A percentile compares a stretch with the other conserved stretches of the same genome.
These are phyloP conservation scores for Microvelia longipes DNA, from an alignment of 1,140 invertebrate species.

Conservation along the genomic window DNA sequence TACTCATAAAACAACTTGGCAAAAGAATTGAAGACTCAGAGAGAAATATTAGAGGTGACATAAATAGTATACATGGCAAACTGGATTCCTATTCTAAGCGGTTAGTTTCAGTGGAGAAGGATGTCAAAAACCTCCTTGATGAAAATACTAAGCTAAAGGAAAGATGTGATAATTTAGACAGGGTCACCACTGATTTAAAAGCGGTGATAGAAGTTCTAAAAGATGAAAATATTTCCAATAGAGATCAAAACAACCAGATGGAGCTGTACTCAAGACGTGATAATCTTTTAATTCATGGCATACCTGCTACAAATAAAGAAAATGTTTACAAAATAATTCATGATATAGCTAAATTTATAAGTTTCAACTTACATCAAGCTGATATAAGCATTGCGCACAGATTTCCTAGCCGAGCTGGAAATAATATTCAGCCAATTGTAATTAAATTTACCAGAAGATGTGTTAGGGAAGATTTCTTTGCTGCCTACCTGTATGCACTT, in stretches of 20 bases:
- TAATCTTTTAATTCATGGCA: not conserved
- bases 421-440: not conserved
- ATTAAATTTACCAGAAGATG: not conserved
- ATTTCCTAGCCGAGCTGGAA: not conserved
- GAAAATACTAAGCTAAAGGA: too few species aligned
- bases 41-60: too few species aligned
- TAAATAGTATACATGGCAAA: too few species aligned
- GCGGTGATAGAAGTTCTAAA: too few species aligned
- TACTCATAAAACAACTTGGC: too few species aligned
- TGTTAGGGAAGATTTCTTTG: not conserved
- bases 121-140: too few species aligned
- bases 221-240: too few species aligned
- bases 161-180: too few species aligned
- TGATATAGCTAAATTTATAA: not conserved
- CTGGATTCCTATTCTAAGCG: too few species aligned
- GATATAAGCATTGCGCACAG: not conserved
- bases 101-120: too few species aligned
- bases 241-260: not conserved
- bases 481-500: not conserved
- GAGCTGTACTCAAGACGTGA: not conserved
- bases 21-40: too few species aligned
- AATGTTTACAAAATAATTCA: not conserved
- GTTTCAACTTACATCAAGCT: not conserved
- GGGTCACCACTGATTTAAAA: too few species aligned
- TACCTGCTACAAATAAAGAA: not conserved